These are phyloP conservation scores for Orchesellides sinensis DNA, from an alignment of 2,888 invertebrate species.

Conservation along the genomic window DNA sequence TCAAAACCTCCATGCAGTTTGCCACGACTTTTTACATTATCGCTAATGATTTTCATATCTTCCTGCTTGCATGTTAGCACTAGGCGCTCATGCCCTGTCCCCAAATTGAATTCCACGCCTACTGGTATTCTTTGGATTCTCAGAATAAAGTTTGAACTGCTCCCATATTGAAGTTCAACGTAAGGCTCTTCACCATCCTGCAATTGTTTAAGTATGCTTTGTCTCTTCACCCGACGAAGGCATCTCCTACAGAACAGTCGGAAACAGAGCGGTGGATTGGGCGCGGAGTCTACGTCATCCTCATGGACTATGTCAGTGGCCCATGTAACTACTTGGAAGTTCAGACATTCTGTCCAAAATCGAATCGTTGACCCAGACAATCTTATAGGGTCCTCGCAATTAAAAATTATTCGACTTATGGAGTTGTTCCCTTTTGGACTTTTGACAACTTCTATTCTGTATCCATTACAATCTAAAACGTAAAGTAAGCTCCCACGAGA, in stretches of 20 bases:
- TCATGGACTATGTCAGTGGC: neutral
- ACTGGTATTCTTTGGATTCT: conserved; percentile 14
- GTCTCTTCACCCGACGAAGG: neutral
- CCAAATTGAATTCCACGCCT: neutral
- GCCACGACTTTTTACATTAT: neutral
- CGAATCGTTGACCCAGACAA: neutral
- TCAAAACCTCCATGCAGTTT: neutral
- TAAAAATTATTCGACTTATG: conserved; percentile 10
- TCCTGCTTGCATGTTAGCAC: neutral
- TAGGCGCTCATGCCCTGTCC: conserved; percentile 16
- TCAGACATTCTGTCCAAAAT: conserved; percentile 30
- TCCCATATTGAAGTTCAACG: conserved; percentile 14
- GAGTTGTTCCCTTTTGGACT: too few species aligned
- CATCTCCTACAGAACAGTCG: neutral
- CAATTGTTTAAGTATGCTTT: neutral
- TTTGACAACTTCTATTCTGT: neutral
- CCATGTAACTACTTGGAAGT: conserved; percentile 21
- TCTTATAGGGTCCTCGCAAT: conserved; percentile 4
- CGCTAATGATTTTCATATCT: neutral
- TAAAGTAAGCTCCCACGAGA: neutral
- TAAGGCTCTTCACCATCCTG: conserved; percentile 15
- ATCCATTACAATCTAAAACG: conserved; percentile 26
- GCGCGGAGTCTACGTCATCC: neutral
- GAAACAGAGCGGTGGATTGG: neutral
- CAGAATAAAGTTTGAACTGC: neutral